Percentiles rank a stretch among this genome's conserved stretches.
Evolutionary conservation across 37 sponge, comb jelly and placozoan genomes (phyloP).

Genomic region (Eunapius fragilis): DNA sequence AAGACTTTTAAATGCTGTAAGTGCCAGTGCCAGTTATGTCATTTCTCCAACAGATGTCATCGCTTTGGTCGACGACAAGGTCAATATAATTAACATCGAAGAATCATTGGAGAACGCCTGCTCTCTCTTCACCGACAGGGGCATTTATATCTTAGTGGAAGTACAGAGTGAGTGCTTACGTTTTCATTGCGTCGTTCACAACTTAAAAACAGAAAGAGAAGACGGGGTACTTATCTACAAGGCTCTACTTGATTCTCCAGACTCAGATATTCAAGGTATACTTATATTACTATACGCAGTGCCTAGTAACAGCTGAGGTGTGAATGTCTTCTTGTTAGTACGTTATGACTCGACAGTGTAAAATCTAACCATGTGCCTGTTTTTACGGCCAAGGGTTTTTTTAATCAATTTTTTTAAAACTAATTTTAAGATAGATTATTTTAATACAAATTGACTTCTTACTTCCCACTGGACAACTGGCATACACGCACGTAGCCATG

Average conservation of each 20-base stretch:
- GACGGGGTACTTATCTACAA: constrained; percentile 9
- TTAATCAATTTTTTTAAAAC: no score
- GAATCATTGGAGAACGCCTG: constrained; percentile 49
- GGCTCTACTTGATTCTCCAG: constrained; percentile 22
- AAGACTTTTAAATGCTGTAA: background rate
- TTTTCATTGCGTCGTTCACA: background rate
- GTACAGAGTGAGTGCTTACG: constrained; percentile 32
- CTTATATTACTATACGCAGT: background rate
- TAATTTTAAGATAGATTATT: no score
- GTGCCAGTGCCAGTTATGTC: background rate
- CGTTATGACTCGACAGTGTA: no score
- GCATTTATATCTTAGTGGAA: constrained; percentile 51
- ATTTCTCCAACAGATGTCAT: constrained; percentile 19
- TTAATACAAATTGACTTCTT: no score
- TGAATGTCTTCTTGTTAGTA: background rate
- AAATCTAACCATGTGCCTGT: no score
- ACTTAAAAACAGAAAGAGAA: constrained; percentile 7
- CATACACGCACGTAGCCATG: no score
- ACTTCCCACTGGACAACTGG: no score
- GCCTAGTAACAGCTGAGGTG: background rate
- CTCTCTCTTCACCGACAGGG: constrained; percentile 44
- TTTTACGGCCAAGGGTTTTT: no score
- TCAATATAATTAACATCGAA: constrained; percentile 17
- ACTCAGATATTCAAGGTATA: constrained; percentile 1
- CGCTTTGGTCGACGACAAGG: constrained; percentile 25